Base-by-base conservation (phyloP, 2,888 invertebrate species). In the Machimus rusticus region DNA sequence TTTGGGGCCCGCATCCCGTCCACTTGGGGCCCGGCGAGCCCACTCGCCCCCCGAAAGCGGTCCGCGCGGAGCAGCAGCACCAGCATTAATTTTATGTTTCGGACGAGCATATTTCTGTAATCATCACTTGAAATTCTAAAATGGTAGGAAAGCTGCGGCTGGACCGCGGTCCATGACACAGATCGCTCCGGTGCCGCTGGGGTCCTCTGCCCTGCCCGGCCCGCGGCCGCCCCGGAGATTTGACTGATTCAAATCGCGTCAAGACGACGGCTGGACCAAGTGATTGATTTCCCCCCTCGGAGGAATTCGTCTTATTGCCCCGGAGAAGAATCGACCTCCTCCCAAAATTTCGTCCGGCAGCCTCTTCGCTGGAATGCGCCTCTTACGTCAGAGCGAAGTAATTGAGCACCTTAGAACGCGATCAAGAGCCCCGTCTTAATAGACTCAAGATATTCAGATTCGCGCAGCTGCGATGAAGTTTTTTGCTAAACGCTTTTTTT, bases 61-160 rank as follows among this genome's bases (percentile, higher is more conserved):
- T 16, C 43, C 16, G 16, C 43, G 14, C 43, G 43, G 4, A 39
- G 16, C 16, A n/a, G 37, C 74, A 86, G 77, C 79, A 81, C 81
- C 82, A 81, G 87, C 81, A 87, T 88, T 87, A 87, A 87, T 88
- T 87, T 88, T 87, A 88, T 88, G 88, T 81, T 88, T 88, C 81
- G 46, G 82, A 88, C 84, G 84, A 88, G 82, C 87, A 79, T 87
- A 87, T 81, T 86, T 87, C 87, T 88, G 85, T 88, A 87, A 88
- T 88, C 88, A 86, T 84, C 87, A 87, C 87, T 85, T 86, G 87
- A 88, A 88, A 87, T 88, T 88, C 87, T 76, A 87, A 88, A 88
- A 88, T 85, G 87, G 87, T 87, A 87, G 78, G 57, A 77, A 86
- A 19, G 55, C 85, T 51, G 82, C 23, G 23, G 82, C 55, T 57